Evolutionary conservation across 1,140 invertebrate genomes (phyloP).

Genomic region (Leptinotarsa texana): DNA sequence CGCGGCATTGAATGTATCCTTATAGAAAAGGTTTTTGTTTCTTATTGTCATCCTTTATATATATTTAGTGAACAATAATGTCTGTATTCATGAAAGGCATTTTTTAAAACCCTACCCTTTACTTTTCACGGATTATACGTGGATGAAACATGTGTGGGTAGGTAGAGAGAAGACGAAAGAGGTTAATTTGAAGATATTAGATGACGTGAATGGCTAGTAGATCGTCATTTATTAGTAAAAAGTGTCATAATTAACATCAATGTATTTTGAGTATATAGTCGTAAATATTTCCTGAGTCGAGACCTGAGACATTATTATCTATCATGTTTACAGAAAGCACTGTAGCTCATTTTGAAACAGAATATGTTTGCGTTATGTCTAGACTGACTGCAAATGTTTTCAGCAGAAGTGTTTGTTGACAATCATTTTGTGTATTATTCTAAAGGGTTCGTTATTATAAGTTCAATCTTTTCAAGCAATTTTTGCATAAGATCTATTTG

Average conservation of each 20-base stretch:
- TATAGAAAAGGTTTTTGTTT: not conserved
- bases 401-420: no score
- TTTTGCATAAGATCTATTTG: no score
- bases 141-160: not conserved
- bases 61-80: not conserved
- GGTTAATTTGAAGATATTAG: not conserved
- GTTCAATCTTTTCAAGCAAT: no score
- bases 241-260: not conserved
- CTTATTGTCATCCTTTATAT: not conserved
- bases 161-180: constrained; percentile 2
- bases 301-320: no score
- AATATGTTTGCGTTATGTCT: no score
- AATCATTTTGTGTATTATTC: no score
- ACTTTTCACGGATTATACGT: not conserved
- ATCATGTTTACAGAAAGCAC: no score
- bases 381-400: no score
- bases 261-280: not conserved
- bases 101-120: not conserved
- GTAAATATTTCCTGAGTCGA: not conserved
- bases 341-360: no score
- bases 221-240: not conserved
- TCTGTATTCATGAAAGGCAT: not conserved
- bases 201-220: not conserved
- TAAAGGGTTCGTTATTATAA: no score
- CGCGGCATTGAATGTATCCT: not conserved